A percentile compares a stretch with the other conserved stretches of the same genome.
Evolutionary conservation across 2,797 vertebrate genomes (phyloP).

Genomic region (Serranus cabrilla): DNA sequence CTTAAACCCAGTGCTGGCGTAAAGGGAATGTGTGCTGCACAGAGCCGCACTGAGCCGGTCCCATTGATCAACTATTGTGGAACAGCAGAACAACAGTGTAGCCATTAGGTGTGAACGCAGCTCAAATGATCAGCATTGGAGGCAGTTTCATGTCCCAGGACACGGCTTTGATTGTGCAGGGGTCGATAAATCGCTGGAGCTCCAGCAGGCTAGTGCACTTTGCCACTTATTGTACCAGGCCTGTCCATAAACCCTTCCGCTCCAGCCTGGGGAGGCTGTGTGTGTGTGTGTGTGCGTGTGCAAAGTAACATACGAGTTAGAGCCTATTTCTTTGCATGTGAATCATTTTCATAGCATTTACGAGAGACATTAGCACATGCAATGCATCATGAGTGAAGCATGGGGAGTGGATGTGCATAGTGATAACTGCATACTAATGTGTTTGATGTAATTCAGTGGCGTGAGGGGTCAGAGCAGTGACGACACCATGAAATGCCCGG

Average conservation of each 20-base stretch:
- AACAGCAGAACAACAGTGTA: conserved; percentile 54
- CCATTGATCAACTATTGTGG: conserved; percentile 65
- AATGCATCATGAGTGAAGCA: conserved; percentile 23
- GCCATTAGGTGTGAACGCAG: conserved; percentile 50
- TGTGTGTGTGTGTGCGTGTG: background rate
- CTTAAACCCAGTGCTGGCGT: background rate
- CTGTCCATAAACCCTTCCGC: conserved; percentile 44
- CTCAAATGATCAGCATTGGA: conserved; percentile 49
- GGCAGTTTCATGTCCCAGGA: conserved; percentile 60
- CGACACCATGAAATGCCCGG: background rate
- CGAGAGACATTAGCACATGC: conserved; percentile 33
- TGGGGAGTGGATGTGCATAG: conserved; percentile 12
- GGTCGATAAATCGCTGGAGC: conserved; percentile 70
- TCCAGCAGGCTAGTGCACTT: conserved; percentile 53
- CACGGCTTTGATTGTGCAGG: conserved; percentile 55
- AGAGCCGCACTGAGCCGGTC: conserved; percentile 20
- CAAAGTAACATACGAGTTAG: conserved; percentile 6
- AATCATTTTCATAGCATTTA: conserved; percentile 23
- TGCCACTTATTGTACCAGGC: conserved; percentile 46
- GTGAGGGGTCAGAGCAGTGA: conserved; percentile 15
- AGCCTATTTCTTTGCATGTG: conserved; percentile 3
- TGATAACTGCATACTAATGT: conserved; percentile 25
- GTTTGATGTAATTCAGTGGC: conserved; percentile 11
- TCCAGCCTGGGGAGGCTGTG: background rate
- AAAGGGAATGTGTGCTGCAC: conserved; percentile 44